phyloP scores from a whole-genome alignment of 2,888 invertebrate genomes.

The Idaea aversata region DNA sequence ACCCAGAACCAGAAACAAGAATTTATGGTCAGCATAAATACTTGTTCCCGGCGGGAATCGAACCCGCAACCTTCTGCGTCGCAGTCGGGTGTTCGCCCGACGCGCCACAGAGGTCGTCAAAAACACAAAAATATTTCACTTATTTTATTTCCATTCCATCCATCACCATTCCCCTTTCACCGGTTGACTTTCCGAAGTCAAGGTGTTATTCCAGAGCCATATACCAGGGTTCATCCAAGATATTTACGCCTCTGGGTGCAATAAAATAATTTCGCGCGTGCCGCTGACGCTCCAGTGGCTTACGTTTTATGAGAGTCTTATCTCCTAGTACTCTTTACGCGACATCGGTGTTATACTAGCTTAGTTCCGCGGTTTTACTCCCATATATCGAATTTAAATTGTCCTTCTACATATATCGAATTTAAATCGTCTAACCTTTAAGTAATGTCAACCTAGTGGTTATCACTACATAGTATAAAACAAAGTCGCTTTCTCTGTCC shows the following conservation, averaged over 20 bases:
- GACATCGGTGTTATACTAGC: constrained; percentile 7
- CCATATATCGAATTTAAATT: not conserved
- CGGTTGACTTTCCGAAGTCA: not conserved
- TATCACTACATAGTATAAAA: too few relatives aligned
- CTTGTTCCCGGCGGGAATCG: too few relatives aligned
- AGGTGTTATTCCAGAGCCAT: constrained; percentile 1
- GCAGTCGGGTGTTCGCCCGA: too few relatives aligned
- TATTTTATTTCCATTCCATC: not conserved
- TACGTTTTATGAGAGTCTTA: constrained; percentile 28
- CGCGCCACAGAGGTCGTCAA: too few relatives aligned
- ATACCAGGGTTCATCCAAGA: constrained; percentile 12
- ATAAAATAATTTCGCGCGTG: constrained; percentile 28
- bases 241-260: constrained; percentile 25
- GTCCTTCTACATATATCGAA: too few relatives aligned
- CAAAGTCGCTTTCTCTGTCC: too few relatives aligned
- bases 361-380: constrained; percentile 3
- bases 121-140: not conserved
- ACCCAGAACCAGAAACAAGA: too few relatives aligned
- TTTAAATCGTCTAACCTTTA: too few relatives aligned
- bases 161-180: not conserved
- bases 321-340: constrained; percentile 22
- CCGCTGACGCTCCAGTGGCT: constrained; percentile 14
- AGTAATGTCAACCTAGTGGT: too few relatives aligned
- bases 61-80: too few relatives aligned
- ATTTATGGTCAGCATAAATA: too few relatives aligned